Evolutionary conservation across 2,888 invertebrate species (phyloP).

Genomic region (Exephanes ischioxanthus): DNA sequence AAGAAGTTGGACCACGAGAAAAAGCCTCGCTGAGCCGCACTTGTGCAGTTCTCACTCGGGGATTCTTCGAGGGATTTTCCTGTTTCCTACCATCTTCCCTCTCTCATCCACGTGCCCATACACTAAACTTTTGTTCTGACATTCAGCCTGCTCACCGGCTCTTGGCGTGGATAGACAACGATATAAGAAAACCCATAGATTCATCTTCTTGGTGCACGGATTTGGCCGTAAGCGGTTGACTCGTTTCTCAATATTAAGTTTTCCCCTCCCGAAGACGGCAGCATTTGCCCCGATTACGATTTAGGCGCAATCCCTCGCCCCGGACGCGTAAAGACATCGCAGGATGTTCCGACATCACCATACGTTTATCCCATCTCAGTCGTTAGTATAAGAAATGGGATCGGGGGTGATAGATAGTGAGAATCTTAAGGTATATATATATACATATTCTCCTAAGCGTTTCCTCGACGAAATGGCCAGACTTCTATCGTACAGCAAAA

Average conservation of each 20-base stretch:
- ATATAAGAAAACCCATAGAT: conserved; percentile 67
- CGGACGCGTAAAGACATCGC: conserved; percentile 51
- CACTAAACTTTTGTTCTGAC: conserved; percentile 56
- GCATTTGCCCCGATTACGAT: conserved; percentile 64
- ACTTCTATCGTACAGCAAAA: conserved; percentile 21
- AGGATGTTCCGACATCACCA: conserved; percentile 59
- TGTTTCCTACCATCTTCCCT: conserved; percentile 23
- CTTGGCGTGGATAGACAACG: conserved; percentile 54
- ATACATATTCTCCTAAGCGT: conserved; percentile 17
- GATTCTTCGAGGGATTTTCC: conserved; percentile 46
- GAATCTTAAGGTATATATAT: conserved; percentile 51
- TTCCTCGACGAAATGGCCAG: neutral
- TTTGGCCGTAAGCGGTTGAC: conserved; percentile 67
- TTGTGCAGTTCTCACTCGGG: conserved; percentile 49
- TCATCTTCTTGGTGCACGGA: conserved; percentile 70
- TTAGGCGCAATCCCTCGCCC: conserved; percentile 52
- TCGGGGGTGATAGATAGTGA: conserved; percentile 58
- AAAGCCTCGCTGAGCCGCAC: conserved; percentile 41
- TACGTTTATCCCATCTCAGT: conserved; percentile 60
- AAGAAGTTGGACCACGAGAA: conserved; percentile 32
- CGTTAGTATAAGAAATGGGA: conserved; percentile 55
- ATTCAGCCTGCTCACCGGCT: conserved; percentile 55
- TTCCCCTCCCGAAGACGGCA: conserved; percentile 61
- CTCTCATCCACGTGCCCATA: conserved; percentile 12
- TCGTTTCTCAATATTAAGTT: conserved; percentile 73